Percentiles rank a stretch among this genome's conserved stretches.
phyloP scores from a whole-genome alignment of 2,797 vertebrate genomes.

The Scolopax bukidnonensis region DNA sequence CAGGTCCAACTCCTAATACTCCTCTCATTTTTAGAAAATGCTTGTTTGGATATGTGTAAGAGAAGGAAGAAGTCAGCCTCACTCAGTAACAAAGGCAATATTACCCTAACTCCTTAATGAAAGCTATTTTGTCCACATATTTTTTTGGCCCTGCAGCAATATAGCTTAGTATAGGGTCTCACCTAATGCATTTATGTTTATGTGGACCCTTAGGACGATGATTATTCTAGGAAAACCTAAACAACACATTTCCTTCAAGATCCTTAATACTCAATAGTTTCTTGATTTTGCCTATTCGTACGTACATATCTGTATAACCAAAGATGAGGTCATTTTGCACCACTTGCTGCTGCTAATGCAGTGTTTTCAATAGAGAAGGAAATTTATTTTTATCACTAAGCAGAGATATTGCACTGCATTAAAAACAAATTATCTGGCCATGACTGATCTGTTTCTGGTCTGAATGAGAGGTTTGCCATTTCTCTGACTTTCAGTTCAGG shows the following conservation, averaged over 20 bases:
- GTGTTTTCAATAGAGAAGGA: neutral
- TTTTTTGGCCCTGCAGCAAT: neutral
- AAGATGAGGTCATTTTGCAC: neutral
- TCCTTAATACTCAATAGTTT: neutral
- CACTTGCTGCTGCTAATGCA: neutral
- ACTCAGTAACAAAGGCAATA: neutral
- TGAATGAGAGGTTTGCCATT: neutral
- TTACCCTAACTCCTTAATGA: neutral
- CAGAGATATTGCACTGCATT: neutral
- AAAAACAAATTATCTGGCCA: neutral
- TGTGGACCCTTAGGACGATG: neutral
- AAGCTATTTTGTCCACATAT: fast-evolving
- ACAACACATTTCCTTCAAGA: neutral
- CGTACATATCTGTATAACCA: neutral
- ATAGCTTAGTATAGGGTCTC: neutral
- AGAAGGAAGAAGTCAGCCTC: neutral
- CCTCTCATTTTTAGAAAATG: neutral
- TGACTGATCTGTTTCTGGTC: neutral
- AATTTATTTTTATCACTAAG: neutral
- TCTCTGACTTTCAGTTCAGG: neutral
- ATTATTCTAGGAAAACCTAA: neutral
- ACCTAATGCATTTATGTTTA: fast-evolving
- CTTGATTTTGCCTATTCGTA: neutral
- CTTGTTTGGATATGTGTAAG: neutral
- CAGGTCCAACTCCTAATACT: neutral